Percentiles rank a stretch among this genome's conserved stretches.
These are phyloP conservation scores for Myotis yumanensis DNA, from an alignment of 2,113 vertebrate genomes.

Conservation along the genomic window DNA sequence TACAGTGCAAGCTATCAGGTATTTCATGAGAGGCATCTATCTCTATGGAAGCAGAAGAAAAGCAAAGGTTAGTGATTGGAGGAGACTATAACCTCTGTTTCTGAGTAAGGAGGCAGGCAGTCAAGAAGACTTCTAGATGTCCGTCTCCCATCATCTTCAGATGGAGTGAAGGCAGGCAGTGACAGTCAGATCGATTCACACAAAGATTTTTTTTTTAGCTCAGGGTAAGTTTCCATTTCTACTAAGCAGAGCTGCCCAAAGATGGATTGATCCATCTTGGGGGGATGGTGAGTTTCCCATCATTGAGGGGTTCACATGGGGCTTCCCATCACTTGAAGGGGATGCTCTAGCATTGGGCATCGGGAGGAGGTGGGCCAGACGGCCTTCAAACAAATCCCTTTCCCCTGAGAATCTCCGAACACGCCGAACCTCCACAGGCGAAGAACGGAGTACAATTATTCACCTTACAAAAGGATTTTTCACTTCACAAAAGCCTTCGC, in stretches of 20 bases:
- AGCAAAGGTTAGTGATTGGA: background rate
- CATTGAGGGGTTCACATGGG: background rate
- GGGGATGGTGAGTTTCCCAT: background rate
- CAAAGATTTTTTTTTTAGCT: background rate
- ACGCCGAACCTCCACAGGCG: slow-evolving; percentile 52
- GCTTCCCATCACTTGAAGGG: background rate
- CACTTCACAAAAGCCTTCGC: slow-evolving; percentile 64
- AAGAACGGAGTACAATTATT: slow-evolving; percentile 56
- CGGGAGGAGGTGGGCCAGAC: background rate
- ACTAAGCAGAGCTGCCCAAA: slow-evolving; percentile 1
- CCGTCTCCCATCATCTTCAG: background rate
- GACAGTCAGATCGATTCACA: background rate
- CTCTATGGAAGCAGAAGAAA: background rate
- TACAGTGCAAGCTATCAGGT: background rate
- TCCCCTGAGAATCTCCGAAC: slow-evolving; percentile 45
- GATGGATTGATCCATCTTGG: background rate
- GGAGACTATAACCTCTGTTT: background rate
- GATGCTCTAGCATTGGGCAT: background rate
- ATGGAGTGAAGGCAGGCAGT: background rate
- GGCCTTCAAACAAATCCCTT: slow-evolving; percentile 47
- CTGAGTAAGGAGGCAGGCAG: background rate
- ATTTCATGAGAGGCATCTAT: background rate
- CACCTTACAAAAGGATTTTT: slow-evolving; percentile 61
- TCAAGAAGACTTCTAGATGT: background rate
- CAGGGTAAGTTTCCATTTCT: background rate